These are phyloP conservation scores for Osmerus eperlanus DNA, from an alignment of 2,113 vertebrate genomes.

Conservation along the genomic window DNA sequence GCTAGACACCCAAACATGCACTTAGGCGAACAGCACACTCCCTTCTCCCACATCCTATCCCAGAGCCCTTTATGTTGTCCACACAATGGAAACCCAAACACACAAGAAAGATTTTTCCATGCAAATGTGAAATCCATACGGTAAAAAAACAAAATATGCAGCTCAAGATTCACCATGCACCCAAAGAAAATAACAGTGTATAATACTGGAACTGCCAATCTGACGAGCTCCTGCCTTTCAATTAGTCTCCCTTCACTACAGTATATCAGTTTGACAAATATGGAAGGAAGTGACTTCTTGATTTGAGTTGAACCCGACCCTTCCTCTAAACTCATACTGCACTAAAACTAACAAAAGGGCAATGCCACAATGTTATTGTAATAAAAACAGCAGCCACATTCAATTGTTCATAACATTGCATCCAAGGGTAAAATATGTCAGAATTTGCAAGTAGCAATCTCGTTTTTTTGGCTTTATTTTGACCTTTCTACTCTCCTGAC, in stretches of 20 bases:
- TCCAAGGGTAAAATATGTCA: background rate
- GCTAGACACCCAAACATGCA: constrained; percentile 74
- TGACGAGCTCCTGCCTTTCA: constrained; percentile 60
- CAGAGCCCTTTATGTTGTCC: constrained; percentile 70
- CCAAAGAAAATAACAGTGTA: constrained; percentile 69
- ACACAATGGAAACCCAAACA: constrained; percentile 79
- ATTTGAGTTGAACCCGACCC: constrained; percentile 59
- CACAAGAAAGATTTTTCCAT: constrained; percentile 74
- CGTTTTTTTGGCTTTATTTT: background rate
- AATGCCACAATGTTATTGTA: constrained; percentile 20
- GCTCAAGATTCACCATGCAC: constrained; percentile 59
- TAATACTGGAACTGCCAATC: constrained; percentile 57
- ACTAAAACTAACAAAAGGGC: constrained; percentile 36
- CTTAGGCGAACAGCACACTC: constrained; percentile 68
- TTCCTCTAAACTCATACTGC: constrained; percentile 49
- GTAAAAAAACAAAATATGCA: constrained; percentile 69
- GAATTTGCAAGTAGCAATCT: background rate
- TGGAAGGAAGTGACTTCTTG: constrained; percentile 66
- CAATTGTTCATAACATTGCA: constrained; percentile 11
- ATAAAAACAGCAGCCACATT: constrained; percentile 16
- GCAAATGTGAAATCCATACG: constrained; percentile 78
- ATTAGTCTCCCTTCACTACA: constrained; percentile 59
- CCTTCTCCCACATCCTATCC: constrained; percentile 71
- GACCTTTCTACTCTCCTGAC: background rate
- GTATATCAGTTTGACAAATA: constrained; percentile 70